These are phyloP conservation scores for Adoxophyes honmai DNA, from an alignment of 1,140 invertebrate genomes.

Conservation along the genomic window DNA sequence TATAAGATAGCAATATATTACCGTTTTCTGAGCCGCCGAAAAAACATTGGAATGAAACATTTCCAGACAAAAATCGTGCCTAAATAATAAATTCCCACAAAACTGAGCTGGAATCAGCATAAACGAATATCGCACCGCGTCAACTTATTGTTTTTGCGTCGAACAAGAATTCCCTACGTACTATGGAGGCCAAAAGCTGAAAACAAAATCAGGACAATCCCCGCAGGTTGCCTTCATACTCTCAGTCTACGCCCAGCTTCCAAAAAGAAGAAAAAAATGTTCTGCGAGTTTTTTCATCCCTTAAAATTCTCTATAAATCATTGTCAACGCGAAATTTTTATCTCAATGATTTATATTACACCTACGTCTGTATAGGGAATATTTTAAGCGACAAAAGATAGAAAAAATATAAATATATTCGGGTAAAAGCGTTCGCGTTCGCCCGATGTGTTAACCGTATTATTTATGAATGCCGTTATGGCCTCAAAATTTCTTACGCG, in stretches of 20 bases:
- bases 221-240: not conserved
- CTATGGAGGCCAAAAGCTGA: not conserved
- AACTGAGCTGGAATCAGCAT: not conserved
- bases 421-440: slow-evolving; percentile 24
- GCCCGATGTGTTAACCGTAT: slow-evolving; percentile 45
- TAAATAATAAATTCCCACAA: slow-evolving; percentile 15
- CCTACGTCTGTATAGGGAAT: slow-evolving; percentile 38
- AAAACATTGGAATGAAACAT: not conserved
- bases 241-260: not conserved
- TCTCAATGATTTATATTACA: slow-evolving; percentile 37
- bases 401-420: slow-evolving; percentile 26
- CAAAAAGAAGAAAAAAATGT: not conserved
- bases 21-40: not conserved
- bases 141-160: not conserved
- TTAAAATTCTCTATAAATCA: slow-evolving; percentile 28
- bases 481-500: slow-evolving; percentile 65
- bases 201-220: not conserved
- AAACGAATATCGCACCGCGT: not conserved
- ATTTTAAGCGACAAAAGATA: slow-evolving; percentile 30
- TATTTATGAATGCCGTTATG: slow-evolving; percentile 69
- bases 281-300: not conserved
- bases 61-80: slow-evolving; percentile 8
- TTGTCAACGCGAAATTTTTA: slow-evolving; percentile 37
- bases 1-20: too few relatives aligned
- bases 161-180: slow-evolving; percentile 3